These are phyloP conservation scores for Benitochromis conjunctus DNA, from an alignment of 2,113 vertebrate species.

Conservation along the genomic window DNA sequence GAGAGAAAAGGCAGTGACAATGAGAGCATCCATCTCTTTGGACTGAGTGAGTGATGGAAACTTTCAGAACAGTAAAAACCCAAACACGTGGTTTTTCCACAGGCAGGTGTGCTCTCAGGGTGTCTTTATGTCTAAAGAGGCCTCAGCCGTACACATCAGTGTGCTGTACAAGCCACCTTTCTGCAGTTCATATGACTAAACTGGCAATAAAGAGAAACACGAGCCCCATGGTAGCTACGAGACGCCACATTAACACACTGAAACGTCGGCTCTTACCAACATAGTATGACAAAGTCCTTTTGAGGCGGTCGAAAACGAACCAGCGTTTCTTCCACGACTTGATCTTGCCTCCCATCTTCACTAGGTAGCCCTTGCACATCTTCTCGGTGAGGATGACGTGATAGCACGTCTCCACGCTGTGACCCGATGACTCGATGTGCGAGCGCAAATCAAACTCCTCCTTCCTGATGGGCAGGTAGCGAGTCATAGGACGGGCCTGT, in stretches of 20 bases:
- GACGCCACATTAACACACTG: neutral
- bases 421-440: constrained; percentile 91
- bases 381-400: constrained; percentile 89
- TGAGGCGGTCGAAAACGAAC: constrained; percentile 98
- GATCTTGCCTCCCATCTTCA: constrained; percentile 99
- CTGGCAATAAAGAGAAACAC: too few species aligned
- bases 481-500: constrained; percentile 92
- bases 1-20: neutral
- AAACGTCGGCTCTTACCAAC: constrained; percentile 69
- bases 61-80: neutral
- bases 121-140: too few species aligned
- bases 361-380: constrained; percentile 95
- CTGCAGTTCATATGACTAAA: neutral
- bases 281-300: constrained; percentile 93
- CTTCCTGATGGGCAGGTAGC: constrained; percentile 94
- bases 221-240: neutral
- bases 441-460: constrained; percentile 94
- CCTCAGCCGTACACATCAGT: neutral
- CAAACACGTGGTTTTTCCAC: neutral
- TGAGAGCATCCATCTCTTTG: neutral
- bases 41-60: neutral
- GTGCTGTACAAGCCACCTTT: neutral
- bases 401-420: constrained; percentile 89
- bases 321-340: constrained; percentile 99
- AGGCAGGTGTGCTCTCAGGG: neutral